Evolutionary conservation across 2,113 vertebrate genomes (phyloP), one percentile per base, ranked within the genome.

Genomic region (Myotis yumanensis): DNA sequence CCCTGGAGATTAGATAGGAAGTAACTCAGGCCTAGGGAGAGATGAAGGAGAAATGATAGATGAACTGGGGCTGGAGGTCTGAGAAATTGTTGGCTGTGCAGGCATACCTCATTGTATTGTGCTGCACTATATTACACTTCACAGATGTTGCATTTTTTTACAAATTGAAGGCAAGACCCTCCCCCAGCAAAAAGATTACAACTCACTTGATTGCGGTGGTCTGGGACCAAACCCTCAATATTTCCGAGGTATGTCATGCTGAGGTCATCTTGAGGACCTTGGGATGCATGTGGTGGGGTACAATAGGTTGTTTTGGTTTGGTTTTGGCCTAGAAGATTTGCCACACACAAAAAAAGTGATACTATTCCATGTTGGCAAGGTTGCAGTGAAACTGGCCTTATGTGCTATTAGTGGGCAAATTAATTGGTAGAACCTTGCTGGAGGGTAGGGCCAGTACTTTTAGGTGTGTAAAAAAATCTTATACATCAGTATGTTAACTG

Each of bases 211-310:
- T 81, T 28, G 23, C 9, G 2, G 54, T 59, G 35, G 79, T 40
- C 23, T 59, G 35, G n/a, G 30, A 43, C 37, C 57, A 3, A 43
- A 12, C 80, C 37, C 14, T 23, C 15, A 4, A 0, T 57, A 20
- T 82, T 28, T 64, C 80, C 0, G 17, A 46, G 80, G 57, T 62
- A 11, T 82, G 14, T 20, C 82, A 20, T 30, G 16, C 30, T 57
- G 32, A 51, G 32, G 37, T n/a, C n/a, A 37, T 3, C 82, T 72
- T 46, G 46, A 76, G 64, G 76, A 64, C n/a, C 12, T 0, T 62
- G 43, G 11, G 25, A 28, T 35, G 12, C 3, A 5, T 0, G 0
- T 69, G 25, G 4, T 48, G 57, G n/a, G 23, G 40, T 7, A 15
- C 5, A 30, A 20, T 17, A 43, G 62, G 37, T 23, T 37, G 75